phyloP scores from a whole-genome alignment of 2,888 invertebrate genomes.

The Himalopsyche anomala region DNA sequence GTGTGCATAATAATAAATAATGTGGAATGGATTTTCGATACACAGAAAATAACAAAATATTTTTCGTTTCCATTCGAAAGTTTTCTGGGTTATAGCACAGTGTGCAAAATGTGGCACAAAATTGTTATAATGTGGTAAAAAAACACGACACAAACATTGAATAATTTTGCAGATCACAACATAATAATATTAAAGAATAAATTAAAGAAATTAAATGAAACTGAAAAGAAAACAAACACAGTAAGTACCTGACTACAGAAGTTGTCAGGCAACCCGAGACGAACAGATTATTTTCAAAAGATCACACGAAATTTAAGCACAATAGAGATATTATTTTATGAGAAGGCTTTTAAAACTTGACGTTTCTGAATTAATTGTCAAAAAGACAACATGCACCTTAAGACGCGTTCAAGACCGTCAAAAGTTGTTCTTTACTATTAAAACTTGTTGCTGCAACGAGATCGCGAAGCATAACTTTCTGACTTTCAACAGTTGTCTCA shows the following conservation, averaged over 20 bases:
- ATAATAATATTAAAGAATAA: slow-evolving; percentile 18
- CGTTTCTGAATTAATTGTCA: slow-evolving; percentile 57
- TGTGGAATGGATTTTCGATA: slow-evolving; percentile 46
- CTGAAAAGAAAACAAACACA: slow-evolving; percentile 52
- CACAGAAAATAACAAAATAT: slow-evolving; percentile 47
- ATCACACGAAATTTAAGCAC: slow-evolving; percentile 27
- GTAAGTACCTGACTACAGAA: slow-evolving; percentile 51
- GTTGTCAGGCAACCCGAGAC: slow-evolving; percentile 30
- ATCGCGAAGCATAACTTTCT: slow-evolving; percentile 61
- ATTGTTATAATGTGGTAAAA: not conserved
- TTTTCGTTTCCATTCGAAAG: slow-evolving; percentile 28
- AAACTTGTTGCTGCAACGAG: slow-evolving; percentile 63
- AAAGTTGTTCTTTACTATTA: slow-evolving; percentile 61
- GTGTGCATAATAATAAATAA: slow-evolving; percentile 44
- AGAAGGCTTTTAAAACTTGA: slow-evolving; percentile 48
- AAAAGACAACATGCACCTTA: slow-evolving; percentile 52
- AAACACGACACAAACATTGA: slow-evolving; percentile 33
- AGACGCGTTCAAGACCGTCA: slow-evolving; percentile 57
- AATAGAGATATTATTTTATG: not conserved
- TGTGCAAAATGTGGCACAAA: slow-evolving; percentile 2
- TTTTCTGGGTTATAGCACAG: not conserved
- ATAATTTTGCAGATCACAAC: slow-evolving; percentile 17
- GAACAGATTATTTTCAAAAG: slow-evolving; percentile 25
- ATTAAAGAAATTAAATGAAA: slow-evolving; percentile 24
- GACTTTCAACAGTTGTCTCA: slow-evolving; percentile 58